Percentiles rank a stretch among this genome's conserved stretches.
These are phyloP conservation scores for Linyphia triangularis DNA, from an alignment of 2,888 invertebrate genomes.

Conservation along the genomic window DNA sequence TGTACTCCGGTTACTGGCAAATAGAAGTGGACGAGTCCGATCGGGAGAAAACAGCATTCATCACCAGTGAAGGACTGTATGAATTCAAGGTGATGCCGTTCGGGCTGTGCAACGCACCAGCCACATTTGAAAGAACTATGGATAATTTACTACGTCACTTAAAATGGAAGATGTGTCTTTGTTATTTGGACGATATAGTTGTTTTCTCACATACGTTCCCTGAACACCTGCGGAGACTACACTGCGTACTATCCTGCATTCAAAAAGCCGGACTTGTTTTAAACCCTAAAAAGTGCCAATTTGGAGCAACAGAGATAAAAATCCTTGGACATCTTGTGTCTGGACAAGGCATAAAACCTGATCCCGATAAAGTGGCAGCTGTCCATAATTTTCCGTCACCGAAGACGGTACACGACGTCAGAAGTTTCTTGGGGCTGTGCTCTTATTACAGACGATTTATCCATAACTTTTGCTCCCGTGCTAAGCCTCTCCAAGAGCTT, in stretches of 20 bases:
- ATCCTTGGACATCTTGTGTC: slow-evolving; percentile 61
- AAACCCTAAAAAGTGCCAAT: slow-evolving; percentile 75
- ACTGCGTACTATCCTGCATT: slow-evolving; percentile 71
- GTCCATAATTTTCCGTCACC: slow-evolving; percentile 36
- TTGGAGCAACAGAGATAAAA: slow-evolving; percentile 63
- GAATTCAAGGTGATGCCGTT: slow-evolving; percentile 77
- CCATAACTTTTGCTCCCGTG: not conserved
- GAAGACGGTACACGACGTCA: slow-evolving; percentile 18
- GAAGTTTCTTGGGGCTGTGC: slow-evolving; percentile 28
- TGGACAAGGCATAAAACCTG: slow-evolving; percentile 9
- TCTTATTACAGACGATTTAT: slow-evolving; percentile 9
- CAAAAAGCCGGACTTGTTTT: slow-evolving; percentile 74
- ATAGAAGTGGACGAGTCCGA: slow-evolving; percentile 10
- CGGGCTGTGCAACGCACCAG: slow-evolving; percentile 76
- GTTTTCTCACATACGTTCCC: slow-evolving; percentile 75
- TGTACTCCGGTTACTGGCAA: slow-evolving; percentile 8
- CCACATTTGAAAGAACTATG: slow-evolving; percentile 77
- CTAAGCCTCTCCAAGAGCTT: slow-evolving; percentile 3
- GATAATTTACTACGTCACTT: slow-evolving; percentile 74
- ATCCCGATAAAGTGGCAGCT: slow-evolving; percentile 26
- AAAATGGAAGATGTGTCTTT: slow-evolving; percentile 74
- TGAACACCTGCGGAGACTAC: slow-evolving; percentile 70
- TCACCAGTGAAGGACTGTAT: slow-evolving; percentile 74
- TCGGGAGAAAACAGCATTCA: slow-evolving; percentile 77
- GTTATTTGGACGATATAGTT: slow-evolving; percentile 77